Percentiles rank a stretch among this genome's conserved stretches.
phyloP scores from a whole-genome alignment of 2,113 vertebrate species.

The Bagarius yarrelli region DNA sequence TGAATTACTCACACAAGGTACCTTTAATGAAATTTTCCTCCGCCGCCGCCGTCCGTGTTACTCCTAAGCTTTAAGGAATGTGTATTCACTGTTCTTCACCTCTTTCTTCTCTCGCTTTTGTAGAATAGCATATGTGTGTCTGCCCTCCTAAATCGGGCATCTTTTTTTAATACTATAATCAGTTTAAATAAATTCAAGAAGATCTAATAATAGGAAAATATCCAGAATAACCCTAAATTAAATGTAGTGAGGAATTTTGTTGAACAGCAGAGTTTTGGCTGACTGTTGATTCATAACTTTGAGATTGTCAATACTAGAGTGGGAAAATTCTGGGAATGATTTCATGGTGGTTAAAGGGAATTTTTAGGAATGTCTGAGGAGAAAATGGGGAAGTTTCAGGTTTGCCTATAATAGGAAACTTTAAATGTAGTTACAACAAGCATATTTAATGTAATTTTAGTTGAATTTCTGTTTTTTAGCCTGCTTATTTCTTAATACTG shows the following conservation, averaged over 20 bases:
- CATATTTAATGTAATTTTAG: no score
- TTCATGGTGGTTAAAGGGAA: no score
- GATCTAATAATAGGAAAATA: no score
- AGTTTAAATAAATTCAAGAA: no score
- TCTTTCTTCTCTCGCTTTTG: neutral
- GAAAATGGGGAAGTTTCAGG: no score
- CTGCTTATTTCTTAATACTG: no score
- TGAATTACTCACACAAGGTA: constrained; percentile 6
- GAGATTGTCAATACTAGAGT: neutral
- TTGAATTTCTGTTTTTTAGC: no score
- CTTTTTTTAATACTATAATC: neutral
- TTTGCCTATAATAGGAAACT: no score
- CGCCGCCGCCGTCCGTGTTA: neutral
- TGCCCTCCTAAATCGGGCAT: neutral
- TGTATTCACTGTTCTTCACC: neutral
- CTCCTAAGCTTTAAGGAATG: neutral
- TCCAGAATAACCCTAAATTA: neutral
- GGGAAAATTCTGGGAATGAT: no score
- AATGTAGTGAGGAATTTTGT: neutral
- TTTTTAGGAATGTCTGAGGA: no score
- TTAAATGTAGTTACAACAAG: no score
- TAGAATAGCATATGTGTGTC: neutral
- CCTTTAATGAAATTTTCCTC: constrained; percentile 31
- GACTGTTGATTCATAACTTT: neutral
- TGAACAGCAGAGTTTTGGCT: neutral